Conservation (phyloP, 2,888 invertebrate genomes). For the Elysia crispata region DNA sequence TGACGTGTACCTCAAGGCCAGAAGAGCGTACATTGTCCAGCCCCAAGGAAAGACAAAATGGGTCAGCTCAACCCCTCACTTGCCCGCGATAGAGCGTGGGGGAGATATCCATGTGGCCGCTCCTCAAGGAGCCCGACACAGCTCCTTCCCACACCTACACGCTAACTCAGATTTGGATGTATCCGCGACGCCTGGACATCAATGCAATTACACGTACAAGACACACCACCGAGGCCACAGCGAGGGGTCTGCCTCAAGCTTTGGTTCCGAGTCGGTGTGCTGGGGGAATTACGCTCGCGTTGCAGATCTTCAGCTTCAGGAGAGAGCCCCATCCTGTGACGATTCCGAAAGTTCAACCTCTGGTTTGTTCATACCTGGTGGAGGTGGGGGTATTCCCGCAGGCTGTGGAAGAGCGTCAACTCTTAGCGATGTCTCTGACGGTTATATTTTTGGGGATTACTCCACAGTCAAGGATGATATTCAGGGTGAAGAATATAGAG, state of each 20-base stretch:
- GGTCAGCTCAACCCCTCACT: conserved; percentile 39
- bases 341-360: conserved; percentile 46
- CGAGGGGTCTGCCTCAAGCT: background rate
- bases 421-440: conserved; percentile 32
- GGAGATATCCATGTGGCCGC: background rate
- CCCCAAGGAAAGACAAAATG: background rate
- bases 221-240: background rate
- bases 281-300: conserved; percentile 32
- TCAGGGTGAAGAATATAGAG: background rate
- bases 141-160: conserved; percentile 28
- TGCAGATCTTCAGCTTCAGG: conserved; percentile 25
- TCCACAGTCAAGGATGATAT: conserved; percentile 32
- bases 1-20: too few species aligned
- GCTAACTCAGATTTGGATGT: background rate
- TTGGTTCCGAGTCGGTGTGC: background rate
- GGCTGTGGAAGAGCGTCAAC: conserved; percentile 32
- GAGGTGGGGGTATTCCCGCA: too few species aligned
- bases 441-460: conserved; percentile 44
- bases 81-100: background rate
- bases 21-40: too few species aligned
- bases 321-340: conserved; percentile 24
- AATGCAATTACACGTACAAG: too few species aligned
- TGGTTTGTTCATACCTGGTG: conserved; percentile 39
- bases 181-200: too few species aligned
- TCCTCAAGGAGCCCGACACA: background rate